Percentiles rank a stretch among this genome's conserved stretches.
Evolutionary conservation across 2,113 vertebrate species (phyloP).

Genomic region (Gobio gobio): DNA sequence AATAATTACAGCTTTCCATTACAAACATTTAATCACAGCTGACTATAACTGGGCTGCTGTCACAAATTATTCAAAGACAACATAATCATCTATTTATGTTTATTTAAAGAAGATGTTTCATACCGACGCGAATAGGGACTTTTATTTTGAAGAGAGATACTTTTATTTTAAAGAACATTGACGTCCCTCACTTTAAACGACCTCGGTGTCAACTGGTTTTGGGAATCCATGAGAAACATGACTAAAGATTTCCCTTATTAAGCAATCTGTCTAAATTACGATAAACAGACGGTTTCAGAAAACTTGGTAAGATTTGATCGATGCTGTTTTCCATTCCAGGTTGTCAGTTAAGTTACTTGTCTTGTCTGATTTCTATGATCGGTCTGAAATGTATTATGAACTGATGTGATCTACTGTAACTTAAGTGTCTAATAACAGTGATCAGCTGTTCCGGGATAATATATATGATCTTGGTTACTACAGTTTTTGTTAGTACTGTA

Average conservation of each 20-base stretch:
- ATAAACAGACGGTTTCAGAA: neutral
- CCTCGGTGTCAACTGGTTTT: neutral
- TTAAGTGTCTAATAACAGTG: neutral
- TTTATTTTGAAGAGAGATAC: slow-evolving; percentile 19
- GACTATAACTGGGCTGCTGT: neutral
- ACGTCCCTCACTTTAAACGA: neutral
- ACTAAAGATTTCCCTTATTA: neutral
- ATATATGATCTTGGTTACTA: too few species aligned
- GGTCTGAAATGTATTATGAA: neutral
- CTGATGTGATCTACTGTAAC: neutral
- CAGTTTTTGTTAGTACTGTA: neutral
- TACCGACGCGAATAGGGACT: neutral
- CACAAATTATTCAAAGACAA: too few species aligned
- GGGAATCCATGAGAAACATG: neutral
- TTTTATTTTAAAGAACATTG: slow-evolving; percentile 14
- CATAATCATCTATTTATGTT: neutral
- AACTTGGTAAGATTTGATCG: neutral
- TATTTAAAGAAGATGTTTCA: neutral
- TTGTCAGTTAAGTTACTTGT: neutral
- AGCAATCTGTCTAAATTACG: neutral
- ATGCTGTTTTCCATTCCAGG: neutral
- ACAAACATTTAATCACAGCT: neutral
- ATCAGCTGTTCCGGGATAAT: too few species aligned
- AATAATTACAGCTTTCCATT: neutral
- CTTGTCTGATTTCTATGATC: neutral